A percentile compares a stretch with the other conserved stretches of the same genome.
Evolutionary conservation across 2,797 vertebrate genomes (phyloP).

Genomic region (Cuniculus paca): DNA sequence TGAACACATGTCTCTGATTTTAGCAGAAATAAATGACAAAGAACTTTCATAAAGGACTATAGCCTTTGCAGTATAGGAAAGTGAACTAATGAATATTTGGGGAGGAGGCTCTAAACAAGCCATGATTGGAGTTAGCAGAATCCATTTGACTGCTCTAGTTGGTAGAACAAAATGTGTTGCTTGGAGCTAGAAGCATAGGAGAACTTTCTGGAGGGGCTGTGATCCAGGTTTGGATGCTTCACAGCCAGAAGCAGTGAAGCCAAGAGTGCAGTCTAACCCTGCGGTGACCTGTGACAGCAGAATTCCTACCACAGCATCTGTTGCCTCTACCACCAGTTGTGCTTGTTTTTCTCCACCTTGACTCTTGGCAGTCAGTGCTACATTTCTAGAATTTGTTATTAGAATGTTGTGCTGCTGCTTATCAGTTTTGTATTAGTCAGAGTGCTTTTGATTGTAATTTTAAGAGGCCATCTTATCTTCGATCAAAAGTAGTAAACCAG

Average conservation of each 20-base stretch:
- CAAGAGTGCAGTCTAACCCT: not conserved
- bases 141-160: constrained; percentile 8
- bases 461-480: not conserved
- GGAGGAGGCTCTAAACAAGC: not conserved
- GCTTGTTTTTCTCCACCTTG: not conserved
- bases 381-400: not conserved
- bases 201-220: not conserved
- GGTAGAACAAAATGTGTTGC: not conserved
- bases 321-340: not conserved
- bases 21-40: constrained; percentile 26
- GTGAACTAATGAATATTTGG: not conserved
- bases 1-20: not conserved
- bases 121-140: not conserved
- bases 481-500: not conserved
- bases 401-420: not conserved
- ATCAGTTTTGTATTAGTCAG: not conserved
- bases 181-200: not conserved
- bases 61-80: not conserved
- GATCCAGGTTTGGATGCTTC: not conserved
- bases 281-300: not conserved
- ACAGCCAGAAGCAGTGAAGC: not conserved
- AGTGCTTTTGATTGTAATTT: not conserved
- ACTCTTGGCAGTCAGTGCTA: not conserved
- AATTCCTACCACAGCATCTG: not conserved
- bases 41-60: not conserved